Percentiles rank a stretch among this genome's conserved stretches.
Evolutionary conservation across 2,888 invertebrate genomes (phyloP).

Genomic region (Dilophus febrilis): DNA sequence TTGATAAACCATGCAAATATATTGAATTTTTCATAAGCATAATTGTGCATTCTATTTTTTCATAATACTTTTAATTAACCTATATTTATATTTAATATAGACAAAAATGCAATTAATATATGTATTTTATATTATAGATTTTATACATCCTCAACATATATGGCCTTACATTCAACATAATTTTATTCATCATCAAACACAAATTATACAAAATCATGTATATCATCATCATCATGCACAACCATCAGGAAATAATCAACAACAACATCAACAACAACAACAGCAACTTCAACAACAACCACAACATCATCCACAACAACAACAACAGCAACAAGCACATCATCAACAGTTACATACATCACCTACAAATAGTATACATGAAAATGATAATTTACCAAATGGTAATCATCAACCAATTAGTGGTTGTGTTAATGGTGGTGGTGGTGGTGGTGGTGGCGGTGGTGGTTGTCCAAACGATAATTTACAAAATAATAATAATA

Average conservation of each 20-base stretch:
- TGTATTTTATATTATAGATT: slow-evolving; percentile 19
- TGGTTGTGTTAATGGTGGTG: neutral
- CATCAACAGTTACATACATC: slow-evolving; percentile 3
- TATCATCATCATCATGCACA: slow-evolving; percentile 22
- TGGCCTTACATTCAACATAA: slow-evolving; percentile 34
- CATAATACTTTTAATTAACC: neutral
- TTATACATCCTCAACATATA: slow-evolving; percentile 33
- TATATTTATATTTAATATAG: no score
- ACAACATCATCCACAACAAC: slow-evolving; percentile 3
- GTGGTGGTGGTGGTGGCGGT: neutral
- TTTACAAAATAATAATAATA: slow-evolving; percentile 17
- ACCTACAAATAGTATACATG: slow-evolving; percentile 3
- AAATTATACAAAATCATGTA: slow-evolving; percentile 28
- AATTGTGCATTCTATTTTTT: no score
- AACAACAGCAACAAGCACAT: slow-evolving; percentile 3
- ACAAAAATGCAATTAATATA: no score
- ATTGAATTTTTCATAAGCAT: no score
- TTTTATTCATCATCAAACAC: slow-evolving; percentile 29
- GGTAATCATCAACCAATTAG: neutral
- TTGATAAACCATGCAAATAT: no score
- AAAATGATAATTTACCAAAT: slow-evolving; percentile 5
- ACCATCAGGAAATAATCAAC: slow-evolving; percentile 3
- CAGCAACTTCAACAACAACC: slow-evolving; percentile 1
- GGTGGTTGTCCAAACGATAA: slow-evolving; percentile 17
- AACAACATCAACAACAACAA: slow-evolving; percentile 5